Evolutionary conservation across 2,888 invertebrate genomes (phyloP).

Genomic region (Marasmarcha lunaedactyla): DNA sequence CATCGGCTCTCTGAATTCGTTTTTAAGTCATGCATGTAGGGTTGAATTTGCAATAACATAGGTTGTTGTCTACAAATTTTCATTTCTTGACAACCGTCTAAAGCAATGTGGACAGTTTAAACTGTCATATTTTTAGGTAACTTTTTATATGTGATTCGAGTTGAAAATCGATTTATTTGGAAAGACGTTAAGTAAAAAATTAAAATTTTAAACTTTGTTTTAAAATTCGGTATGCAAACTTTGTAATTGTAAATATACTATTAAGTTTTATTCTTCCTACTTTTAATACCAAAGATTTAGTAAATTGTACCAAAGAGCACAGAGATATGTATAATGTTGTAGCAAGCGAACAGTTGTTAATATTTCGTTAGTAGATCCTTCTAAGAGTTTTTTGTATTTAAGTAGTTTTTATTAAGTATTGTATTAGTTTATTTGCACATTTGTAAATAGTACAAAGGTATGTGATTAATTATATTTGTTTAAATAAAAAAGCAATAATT

Average conservation of each 20-base stretch:
- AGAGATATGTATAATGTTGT: slow-evolving; percentile 40
- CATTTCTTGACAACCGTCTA: too few species aligned
- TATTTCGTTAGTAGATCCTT: slow-evolving; percentile 29
- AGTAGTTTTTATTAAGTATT: slow-evolving; percentile 33
- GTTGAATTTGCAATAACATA: too few species aligned
- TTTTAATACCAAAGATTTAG: slow-evolving; percentile 19
- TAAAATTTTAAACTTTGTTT: too few species aligned
- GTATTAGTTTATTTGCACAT: slow-evolving; percentile 32
- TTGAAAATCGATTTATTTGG: too few species aligned
- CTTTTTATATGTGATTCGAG: too few species aligned
- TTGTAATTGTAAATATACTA: slow-evolving; percentile 5
- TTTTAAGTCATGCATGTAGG: too few species aligned
- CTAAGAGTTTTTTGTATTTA: slow-evolving; percentile 20
- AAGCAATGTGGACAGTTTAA: too few species aligned
- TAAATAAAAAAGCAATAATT: slow-evolving; percentile 51
- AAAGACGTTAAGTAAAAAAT: too few species aligned
- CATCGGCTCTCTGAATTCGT: too few species aligned
- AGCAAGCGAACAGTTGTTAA: slow-evolving; percentile 45
- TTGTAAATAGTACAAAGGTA: slow-evolving; percentile 59
- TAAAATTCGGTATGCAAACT: too few species aligned
- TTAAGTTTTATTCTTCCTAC: slow-evolving; percentile 10
- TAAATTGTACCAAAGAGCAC: slow-evolving; percentile 30
- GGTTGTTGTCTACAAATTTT: too few species aligned
- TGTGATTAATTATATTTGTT: slow-evolving; percentile 21
- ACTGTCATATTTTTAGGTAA: too few species aligned